Evolutionary conservation across 2,113 vertebrate genomes (phyloP).

Genomic region (Mormyrus lacerda): DNA sequence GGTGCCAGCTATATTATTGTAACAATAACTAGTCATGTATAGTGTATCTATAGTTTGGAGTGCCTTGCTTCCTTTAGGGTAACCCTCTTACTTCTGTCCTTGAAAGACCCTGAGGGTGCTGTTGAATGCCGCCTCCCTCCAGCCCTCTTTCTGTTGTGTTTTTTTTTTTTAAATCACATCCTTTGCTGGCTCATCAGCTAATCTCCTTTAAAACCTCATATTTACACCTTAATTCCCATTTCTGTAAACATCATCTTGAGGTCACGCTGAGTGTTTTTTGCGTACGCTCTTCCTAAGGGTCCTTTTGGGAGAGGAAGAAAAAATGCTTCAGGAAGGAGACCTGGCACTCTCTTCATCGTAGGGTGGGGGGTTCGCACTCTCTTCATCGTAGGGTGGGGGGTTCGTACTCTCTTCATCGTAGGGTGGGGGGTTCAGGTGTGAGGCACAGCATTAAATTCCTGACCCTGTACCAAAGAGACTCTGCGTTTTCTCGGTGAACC

Average conservation of each 20-base stretch:
- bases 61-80: slow-evolving; percentile 90
- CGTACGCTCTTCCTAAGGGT: background rate
- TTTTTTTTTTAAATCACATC: background rate
- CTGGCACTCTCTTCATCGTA: background rate
- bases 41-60: slow-evolving; percentile 99
- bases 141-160: background rate
- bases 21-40: slow-evolving; percentile 99
- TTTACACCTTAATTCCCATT: background rate
- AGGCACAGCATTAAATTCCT: background rate
- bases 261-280: background rate
- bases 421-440: background rate
- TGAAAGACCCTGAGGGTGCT: slow-evolving; percentile 52
- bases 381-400: background rate
- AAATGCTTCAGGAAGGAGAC: background rate
- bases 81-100: slow-evolving; percentile 25
- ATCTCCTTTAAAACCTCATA: background rate
- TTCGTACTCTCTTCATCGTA: background rate
- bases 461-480: slow-evolving; percentile 14
- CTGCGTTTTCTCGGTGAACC: background rate
- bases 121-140: slow-evolving; percentile 44
- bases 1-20: slow-evolving; percentile 96
- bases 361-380: background rate
- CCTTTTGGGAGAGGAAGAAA: background rate
- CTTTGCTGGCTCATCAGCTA: background rate
- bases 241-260: background rate